Percentiles rank a stretch among this genome's conserved stretches.
These are phyloP conservation scores for Siderastrea radians DNA, from an alignment of 92 coral and sea anemone genomes.

Conservation along the genomic window DNA sequence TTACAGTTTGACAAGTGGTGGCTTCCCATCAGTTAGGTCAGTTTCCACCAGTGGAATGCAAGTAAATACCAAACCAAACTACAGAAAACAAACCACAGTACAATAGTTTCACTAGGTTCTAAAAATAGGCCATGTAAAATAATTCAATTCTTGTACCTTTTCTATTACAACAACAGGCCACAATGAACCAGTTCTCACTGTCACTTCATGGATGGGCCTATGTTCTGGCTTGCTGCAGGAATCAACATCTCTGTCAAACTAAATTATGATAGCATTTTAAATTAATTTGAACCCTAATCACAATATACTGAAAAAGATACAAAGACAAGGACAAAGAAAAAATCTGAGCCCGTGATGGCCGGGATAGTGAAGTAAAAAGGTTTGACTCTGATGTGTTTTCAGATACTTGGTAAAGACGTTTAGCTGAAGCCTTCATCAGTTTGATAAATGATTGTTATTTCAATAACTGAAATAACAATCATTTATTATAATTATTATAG, in stretches of 20 bases:
- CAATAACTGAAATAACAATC: no score
- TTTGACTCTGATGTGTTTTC: no score
- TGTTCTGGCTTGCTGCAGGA: constrained; percentile 77
- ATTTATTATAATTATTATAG: no score
- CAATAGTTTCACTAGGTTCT: no score
- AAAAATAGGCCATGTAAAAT: no score
- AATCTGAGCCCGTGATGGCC: no score
- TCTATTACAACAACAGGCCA: constrained; percentile 95
- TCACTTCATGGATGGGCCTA: constrained; percentile 83
- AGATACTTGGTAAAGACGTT: no score
- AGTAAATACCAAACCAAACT: constrained; percentile 92
- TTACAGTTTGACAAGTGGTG: constrained; percentile 93
- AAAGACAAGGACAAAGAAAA: no score
- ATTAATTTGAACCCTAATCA: background rate
- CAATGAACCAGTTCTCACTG: constrained; percentile 58
- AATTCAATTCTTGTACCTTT: constrained; percentile 66
- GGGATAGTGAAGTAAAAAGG: no score
- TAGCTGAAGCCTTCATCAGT: no score
- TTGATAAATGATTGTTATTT: no score
- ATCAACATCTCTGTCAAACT: constrained; percentile 85
- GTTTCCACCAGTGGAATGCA: constrained; percentile 87
- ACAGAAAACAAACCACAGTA: background rate
- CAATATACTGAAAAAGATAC: no score
- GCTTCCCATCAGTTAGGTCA: constrained; percentile 64
- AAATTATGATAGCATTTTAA: background rate